phyloP scores from a whole-genome alignment of 1,140 invertebrate species.

The Drosophila athabasca region DNA sequence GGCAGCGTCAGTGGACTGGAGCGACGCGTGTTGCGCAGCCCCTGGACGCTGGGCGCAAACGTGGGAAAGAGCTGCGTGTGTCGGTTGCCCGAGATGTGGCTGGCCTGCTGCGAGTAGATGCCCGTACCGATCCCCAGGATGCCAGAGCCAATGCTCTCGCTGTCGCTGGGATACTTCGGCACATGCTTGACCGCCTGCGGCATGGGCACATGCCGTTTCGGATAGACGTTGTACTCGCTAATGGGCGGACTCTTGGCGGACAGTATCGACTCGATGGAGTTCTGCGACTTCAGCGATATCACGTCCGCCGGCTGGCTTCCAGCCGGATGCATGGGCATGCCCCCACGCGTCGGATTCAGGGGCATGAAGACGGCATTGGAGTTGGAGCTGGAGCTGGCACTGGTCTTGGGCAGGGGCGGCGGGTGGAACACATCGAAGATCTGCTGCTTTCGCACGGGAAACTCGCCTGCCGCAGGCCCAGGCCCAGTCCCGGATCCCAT shows the following conservation, averaged over 20 bases:
- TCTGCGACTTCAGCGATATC: slow-evolving; percentile 82
- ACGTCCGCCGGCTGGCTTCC: slow-evolving; percentile 58
- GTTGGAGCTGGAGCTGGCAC: slow-evolving; percentile 50
- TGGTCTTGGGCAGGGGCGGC: slow-evolving; percentile 53
- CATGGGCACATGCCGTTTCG: slow-evolving; percentile 68
- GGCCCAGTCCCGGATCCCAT: too few species aligned
- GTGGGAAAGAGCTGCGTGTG: slow-evolving; percentile 78
- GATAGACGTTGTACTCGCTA: slow-evolving; percentile 68
- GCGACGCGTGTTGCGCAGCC: slow-evolving; percentile 78
- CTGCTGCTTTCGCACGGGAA: slow-evolving; percentile 76
- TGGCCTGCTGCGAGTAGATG: slow-evolving; percentile 19
- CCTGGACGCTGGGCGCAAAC: slow-evolving; percentile 60
- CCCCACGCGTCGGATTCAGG: slow-evolving; percentile 46
- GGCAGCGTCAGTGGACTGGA: slow-evolving; percentile 86
- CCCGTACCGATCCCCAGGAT: slow-evolving; percentile 48
- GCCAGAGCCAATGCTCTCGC: slow-evolving; percentile 86
- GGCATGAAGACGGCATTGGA: slow-evolving; percentile 68
- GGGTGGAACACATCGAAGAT: slow-evolving; percentile 75
- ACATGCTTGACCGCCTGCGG: slow-evolving; percentile 84
- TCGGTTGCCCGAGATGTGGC: slow-evolving; percentile 53
- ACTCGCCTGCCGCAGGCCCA: slow-evolving; percentile 56
- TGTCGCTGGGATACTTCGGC: slow-evolving; percentile 86
- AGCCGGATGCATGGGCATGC: slow-evolving; percentile 31
- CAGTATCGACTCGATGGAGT: slow-evolving; percentile 82
- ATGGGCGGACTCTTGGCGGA: slow-evolving; percentile 79